These are phyloP conservation scores for Coccyzus lansbergi DNA, from an alignment of 2,797 vertebrate species.

Conservation along the genomic window DNA sequence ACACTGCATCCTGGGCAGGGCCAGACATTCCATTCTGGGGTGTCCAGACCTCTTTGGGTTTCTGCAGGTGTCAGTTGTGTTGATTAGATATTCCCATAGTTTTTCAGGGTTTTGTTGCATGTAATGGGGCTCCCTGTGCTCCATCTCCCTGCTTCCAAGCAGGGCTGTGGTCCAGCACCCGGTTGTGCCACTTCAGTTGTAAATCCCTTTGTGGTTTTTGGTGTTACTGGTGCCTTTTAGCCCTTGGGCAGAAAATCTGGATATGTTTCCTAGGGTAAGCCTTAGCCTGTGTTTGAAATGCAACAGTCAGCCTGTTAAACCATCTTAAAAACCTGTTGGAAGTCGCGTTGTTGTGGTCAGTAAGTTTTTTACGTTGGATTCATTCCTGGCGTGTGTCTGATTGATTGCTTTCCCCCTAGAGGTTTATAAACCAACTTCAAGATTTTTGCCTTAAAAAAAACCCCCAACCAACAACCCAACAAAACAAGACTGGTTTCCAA, in stretches of 20 bases:
- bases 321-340: neutral
- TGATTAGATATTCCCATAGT: neutral
- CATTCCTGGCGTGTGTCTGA: constrained; percentile 5
- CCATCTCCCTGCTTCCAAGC: neutral
- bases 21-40: neutral
- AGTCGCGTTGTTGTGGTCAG: neutral
- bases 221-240: neutral
- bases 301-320: neutral
- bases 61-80: neutral
- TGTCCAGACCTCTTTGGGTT: neutral
- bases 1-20: neutral
- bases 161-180: neutral
- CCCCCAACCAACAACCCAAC: neutral
- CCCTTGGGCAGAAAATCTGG: neutral
- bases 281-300: neutral
- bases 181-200: neutral
- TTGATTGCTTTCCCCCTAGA: neutral
- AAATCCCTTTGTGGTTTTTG: neutral
- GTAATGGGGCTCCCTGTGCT: neutral
- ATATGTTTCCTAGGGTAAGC: neutral
- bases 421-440: neutral
- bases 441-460: neutral
- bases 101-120: rapidly evolving
- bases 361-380: neutral
- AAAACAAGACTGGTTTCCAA: constrained; percentile 22